A percentile compares a stretch with the other conserved stretches of the same genome.
phyloP scores from a whole-genome alignment of 2,888 invertebrate species.

The Cetonia aurata region DNA sequence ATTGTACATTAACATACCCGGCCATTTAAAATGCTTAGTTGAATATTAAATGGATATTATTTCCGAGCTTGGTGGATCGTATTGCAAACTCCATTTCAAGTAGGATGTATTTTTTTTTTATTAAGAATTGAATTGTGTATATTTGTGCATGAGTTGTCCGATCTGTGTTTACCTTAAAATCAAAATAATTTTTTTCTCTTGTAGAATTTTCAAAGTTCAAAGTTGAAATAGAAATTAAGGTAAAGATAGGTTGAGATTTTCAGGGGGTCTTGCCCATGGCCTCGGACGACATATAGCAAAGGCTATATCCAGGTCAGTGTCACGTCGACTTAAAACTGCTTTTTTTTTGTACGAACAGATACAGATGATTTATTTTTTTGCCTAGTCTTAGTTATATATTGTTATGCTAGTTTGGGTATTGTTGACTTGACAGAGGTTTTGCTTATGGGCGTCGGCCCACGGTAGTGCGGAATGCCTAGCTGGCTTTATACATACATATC shows the following conservation, averaged over 20 bases:
- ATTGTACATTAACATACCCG: slow-evolving; percentile 42
- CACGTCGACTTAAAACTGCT: slow-evolving; percentile 26
- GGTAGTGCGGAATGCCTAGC: slow-evolving; percentile 62
- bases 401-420: slow-evolving; percentile 52
- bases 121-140: slow-evolving; percentile 52
- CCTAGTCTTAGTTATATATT: slow-evolving; percentile 40
- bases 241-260: slow-evolving; percentile 57
- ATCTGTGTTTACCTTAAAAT: slow-evolving; percentile 53
- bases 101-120: slow-evolving; percentile 45
- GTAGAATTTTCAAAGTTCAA: not conserved
- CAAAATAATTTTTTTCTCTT: slow-evolving; percentile 27
- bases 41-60: slow-evolving; percentile 42
- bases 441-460: slow-evolving; percentile 41
- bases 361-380: slow-evolving; percentile 40
- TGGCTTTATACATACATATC: slow-evolving; percentile 57
- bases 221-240: slow-evolving; percentile 40
- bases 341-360: slow-evolving; percentile 42
- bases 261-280: slow-evolving; percentile 59
- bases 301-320: slow-evolving; percentile 66
- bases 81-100: slow-evolving; percentile 59
- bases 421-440: slow-evolving; percentile 43
- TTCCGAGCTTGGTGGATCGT: slow-evolving; percentile 56
- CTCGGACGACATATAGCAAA: slow-evolving; percentile 66
- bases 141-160: slow-evolving; percentile 59
- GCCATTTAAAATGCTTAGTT: slow-evolving; percentile 48